These are phyloP conservation scores for Drosophila mimica DNA, from an alignment of 2,888 invertebrate species.

Conservation along the genomic window DNA sequence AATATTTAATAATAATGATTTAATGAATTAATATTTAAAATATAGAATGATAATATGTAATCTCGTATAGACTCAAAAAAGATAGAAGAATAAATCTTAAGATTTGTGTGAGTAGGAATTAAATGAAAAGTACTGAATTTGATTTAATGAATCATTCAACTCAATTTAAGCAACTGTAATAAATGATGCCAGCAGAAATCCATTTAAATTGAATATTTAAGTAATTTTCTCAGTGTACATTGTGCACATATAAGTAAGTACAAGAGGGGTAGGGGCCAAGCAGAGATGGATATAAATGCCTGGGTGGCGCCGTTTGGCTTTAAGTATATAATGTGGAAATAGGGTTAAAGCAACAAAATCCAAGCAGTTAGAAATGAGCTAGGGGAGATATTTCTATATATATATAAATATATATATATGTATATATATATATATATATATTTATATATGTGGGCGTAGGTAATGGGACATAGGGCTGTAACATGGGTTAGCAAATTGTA, in stretches of 20 bases:
- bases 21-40: neutral
- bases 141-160: neutral
- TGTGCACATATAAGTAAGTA: slow-evolving; percentile 11
- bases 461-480: slow-evolving; percentile 22
- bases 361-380: slow-evolving; percentile 38
- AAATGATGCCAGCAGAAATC: neutral
- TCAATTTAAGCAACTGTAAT: neutral
- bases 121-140: neutral
- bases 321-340: slow-evolving; percentile 53
- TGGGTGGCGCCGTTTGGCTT: slow-evolving; percentile 76
- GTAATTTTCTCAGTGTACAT: slow-evolving; percentile 31
- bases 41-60: neutral
- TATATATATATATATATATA: neutral
- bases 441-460: neutral
- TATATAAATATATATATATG: neutral
- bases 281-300: slow-evolving; percentile 69
- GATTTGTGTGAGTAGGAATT: neutral
- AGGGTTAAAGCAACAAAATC: slow-evolving; percentile 65
- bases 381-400: neutral
- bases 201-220: neutral
- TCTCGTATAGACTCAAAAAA: too few relatives aligned
- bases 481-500: slow-evolving; percentile 80
- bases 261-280: neutral
- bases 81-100: neutral
- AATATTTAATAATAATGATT: neutral